A percentile compares a stretch with the other conserved stretches of the same genome.
phyloP scores from a whole-genome alignment of 2,113 vertebrate genomes.

The Upupa epops region DNA sequence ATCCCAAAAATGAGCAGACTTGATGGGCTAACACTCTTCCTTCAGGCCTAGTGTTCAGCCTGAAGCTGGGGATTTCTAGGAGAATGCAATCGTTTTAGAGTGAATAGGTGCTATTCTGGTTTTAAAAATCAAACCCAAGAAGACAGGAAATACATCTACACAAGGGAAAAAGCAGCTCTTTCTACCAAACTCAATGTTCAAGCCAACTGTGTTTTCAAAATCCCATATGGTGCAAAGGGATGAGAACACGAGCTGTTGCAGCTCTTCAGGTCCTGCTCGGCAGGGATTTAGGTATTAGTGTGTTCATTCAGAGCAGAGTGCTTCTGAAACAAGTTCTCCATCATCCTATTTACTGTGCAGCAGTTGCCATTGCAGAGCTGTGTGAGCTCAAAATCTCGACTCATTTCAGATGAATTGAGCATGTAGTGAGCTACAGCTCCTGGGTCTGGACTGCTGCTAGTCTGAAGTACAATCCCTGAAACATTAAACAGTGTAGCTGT shows the following conservation, averaged over 20 bases:
- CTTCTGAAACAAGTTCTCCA: background rate
- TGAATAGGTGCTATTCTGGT: slow-evolving; percentile 1
- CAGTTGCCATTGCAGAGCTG: background rate
- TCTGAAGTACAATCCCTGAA: background rate
- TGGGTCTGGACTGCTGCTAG: background rate
- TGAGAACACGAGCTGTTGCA: slow-evolving; percentile 39
- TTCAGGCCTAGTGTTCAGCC: background rate
- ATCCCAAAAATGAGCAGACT: background rate
- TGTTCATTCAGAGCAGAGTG: slow-evolving; percentile 1
- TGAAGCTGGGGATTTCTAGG: slow-evolving; percentile 12
- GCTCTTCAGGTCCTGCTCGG: slow-evolving; percentile 22
- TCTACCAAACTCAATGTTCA: slow-evolving; percentile 12
- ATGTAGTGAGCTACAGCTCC: background rate
- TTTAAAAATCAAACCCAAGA: background rate
- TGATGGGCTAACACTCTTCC: background rate
- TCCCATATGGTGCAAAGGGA: slow-evolving; percentile 46
- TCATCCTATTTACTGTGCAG: background rate
- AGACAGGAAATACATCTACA: background rate
- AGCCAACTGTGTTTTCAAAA: slow-evolving; percentile 51
- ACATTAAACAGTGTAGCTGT: background rate
- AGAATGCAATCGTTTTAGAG: background rate
- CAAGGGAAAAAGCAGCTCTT: background rate
- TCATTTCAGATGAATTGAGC: background rate
- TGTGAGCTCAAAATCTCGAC: background rate
- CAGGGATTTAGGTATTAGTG: background rate